Evolutionary conservation across 2,888 invertebrate species (phyloP).

Genomic region (Opisthograptis luteolata): DNA sequence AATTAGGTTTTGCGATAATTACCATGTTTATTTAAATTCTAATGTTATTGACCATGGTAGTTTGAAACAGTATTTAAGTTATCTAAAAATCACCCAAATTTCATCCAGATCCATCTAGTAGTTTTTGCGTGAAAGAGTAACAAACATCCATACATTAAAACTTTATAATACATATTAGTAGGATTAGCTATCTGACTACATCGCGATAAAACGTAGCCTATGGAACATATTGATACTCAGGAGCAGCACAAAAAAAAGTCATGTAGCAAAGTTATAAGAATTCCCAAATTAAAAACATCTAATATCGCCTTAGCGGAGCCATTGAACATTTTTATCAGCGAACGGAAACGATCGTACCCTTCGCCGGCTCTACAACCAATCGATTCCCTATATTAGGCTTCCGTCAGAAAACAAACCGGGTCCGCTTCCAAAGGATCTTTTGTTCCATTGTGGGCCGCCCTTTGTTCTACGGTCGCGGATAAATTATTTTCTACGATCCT

Average conservation of each 20-base stretch:
- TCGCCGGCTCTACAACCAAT: slow-evolving; percentile 69
- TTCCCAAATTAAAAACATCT: slow-evolving; percentile 29
- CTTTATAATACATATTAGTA: no score
- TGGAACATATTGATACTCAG: no score
- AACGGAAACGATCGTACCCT: slow-evolving; percentile 64
- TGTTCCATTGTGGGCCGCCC: slow-evolving; percentile 76
- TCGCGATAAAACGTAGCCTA: no score
- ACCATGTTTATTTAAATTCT: no score
- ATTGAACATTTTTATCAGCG: slow-evolving; percentile 47
- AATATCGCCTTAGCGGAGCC: slow-evolving; percentile 21
- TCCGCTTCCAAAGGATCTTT: slow-evolving; percentile 71
- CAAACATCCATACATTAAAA: no score
- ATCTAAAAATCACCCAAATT: no score
- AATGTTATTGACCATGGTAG: no score
- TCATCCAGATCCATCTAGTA: no score
- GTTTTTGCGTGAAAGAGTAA: no score
- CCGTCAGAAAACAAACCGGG: slow-evolving; percentile 77
- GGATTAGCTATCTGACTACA: no score
- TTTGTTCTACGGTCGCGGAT: slow-evolving; percentile 80
- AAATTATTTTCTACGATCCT: slow-evolving; percentile 82
- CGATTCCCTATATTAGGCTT: slow-evolving; percentile 78
- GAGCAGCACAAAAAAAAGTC: slow-evolving; percentile 16
- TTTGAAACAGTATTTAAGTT: no score
- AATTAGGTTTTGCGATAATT: no score
- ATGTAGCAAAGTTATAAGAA: slow-evolving; percentile 9